These are phyloP conservation scores for Cydia strobilella DNA, from an alignment of 1,140 invertebrate species.

Conservation along the genomic window DNA sequence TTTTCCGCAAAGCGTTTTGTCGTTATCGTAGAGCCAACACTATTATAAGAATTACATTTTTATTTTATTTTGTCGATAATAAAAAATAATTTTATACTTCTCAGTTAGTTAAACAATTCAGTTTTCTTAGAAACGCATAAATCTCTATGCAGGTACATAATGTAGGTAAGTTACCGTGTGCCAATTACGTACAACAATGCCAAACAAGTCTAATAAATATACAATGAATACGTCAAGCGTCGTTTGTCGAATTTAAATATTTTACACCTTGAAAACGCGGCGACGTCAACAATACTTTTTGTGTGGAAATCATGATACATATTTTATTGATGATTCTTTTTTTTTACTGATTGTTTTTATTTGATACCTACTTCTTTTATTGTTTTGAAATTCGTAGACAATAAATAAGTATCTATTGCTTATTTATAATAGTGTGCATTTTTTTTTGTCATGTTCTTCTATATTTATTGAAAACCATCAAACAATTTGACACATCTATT, in stretches of 20 bases:
- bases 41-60: background rate
- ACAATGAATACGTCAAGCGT: constrained; percentile 13
- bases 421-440: too few relatives aligned
- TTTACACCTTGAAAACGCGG: background rate
- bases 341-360: too few relatives aligned
- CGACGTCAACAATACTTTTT: too few relatives aligned
- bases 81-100: background rate
- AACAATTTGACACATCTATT: too few relatives aligned
- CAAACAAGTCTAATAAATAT: constrained; percentile 2
- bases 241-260: constrained; percentile 9
- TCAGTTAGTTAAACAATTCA: background rate
- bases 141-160: background rate
- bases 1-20: background rate
- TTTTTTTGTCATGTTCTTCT: too few relatives aligned
- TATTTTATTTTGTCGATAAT: background rate
- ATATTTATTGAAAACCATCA: too few relatives aligned
- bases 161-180: background rate
- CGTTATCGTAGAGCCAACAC: background rate
- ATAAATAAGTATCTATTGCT: too few relatives aligned
- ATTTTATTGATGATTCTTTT: too few relatives aligned
- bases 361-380: too few relatives aligned
- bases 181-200: constrained; percentile 6
- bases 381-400: too few relatives aligned
- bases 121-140: background rate
- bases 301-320: background rate